These are phyloP conservation scores for Pheucticus melanocephalus DNA, from an alignment of 2,113 vertebrate species.

Conservation along the genomic window DNA sequence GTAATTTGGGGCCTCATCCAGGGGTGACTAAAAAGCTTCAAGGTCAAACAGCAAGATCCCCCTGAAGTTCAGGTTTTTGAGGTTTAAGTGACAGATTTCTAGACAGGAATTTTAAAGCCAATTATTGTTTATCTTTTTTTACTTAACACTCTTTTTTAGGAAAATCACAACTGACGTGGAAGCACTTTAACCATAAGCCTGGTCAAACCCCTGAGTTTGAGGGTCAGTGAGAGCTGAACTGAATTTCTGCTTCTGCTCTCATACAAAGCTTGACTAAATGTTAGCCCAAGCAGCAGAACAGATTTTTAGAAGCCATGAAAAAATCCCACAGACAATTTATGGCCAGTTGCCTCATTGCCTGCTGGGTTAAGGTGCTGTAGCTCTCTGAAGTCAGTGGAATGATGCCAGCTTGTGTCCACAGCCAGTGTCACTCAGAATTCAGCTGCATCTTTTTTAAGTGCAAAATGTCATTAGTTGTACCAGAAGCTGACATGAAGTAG, in stretches of 20 bases:
- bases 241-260: neutral
- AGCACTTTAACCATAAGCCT: neutral
- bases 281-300: neutral
- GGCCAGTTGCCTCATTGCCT: neutral
- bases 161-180: neutral
- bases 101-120: neutral
- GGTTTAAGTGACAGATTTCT: neutral
- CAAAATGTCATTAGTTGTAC: conserved; percentile 63
- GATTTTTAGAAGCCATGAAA: neutral
- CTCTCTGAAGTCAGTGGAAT: neutral
- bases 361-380: neutral
- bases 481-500: conserved; percentile 49
- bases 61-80: neutral
- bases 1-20: neutral
- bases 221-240: neutral
- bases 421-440: conserved; percentile 43
- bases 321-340: neutral
- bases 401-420: neutral
- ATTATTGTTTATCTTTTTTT: neutral
- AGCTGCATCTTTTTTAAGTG: conserved; percentile 59
- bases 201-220: neutral
- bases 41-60: neutral
- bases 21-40: neutral
- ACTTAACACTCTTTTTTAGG: neutral
- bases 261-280: neutral